Conservation (phyloP, 2,113 vertebrate species). For the Mesembrinibis cayennensis region DNA sequence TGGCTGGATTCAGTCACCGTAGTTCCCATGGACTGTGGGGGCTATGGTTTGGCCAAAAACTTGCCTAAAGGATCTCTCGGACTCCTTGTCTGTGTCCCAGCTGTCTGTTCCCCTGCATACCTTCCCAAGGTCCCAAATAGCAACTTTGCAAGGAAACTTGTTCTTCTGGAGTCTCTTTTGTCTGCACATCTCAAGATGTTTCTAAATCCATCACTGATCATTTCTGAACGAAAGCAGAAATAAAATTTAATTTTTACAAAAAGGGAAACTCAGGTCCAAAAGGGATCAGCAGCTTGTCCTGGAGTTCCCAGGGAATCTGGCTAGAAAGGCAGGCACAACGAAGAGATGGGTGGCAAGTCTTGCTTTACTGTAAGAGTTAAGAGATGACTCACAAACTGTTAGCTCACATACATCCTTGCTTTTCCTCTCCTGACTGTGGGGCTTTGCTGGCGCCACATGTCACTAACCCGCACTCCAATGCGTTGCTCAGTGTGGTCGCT, state of each 20-base stretch:
- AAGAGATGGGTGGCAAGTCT: not conserved
- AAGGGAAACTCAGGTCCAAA: not conserved
- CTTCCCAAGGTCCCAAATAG: not conserved
- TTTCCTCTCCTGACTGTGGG: not conserved
- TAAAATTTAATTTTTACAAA: not conserved
- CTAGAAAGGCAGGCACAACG: not conserved
- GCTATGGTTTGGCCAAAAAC: not conserved
- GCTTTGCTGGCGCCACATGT: not conserved
- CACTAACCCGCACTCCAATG: not conserved
- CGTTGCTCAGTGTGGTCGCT: not conserved
- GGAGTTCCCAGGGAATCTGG: not conserved
- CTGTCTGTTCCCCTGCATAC: not conserved
- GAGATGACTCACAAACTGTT: not conserved
- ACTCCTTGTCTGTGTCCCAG: not conserved
- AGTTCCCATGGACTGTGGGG: not conserved
- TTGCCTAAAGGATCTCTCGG: not conserved
- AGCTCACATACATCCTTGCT: not conserved
- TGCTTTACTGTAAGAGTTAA: not conserved
- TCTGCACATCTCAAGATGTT: not conserved
- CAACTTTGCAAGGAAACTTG: not conserved
- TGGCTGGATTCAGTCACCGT: rapidly evolving
- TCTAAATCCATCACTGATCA: not conserved
- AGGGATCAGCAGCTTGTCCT: not conserved
- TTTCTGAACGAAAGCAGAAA: not conserved
- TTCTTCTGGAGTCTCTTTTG: not conserved